Conservation (phyloP, 2,113 vertebrate genomes). For the Hippocampus comes region DNA sequence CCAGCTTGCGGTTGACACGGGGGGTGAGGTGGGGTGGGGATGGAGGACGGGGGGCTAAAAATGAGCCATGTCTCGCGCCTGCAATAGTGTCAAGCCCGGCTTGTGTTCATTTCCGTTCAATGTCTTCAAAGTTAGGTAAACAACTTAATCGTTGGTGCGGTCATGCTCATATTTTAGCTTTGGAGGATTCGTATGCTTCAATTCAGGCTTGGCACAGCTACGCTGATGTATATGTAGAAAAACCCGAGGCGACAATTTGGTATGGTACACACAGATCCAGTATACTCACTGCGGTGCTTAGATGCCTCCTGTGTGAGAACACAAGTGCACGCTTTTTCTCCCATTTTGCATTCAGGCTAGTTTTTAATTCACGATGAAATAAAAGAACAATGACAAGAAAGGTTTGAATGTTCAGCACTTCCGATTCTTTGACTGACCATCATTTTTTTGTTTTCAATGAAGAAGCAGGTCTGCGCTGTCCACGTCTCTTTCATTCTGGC, state of each 20-base stretch:
- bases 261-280: slow-evolving; percentile 6
- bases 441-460: no score
- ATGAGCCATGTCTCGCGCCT: background rate
- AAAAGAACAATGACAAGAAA: background rate
- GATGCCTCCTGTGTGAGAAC: background rate
- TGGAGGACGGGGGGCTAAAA: background rate
- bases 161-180: slow-evolving; percentile 31
- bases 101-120: slow-evolving; percentile 32
- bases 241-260: slow-evolving; percentile 27
- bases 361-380: background rate
- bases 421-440: no score
- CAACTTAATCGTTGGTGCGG: slow-evolving; percentile 22
- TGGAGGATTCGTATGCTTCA: slow-evolving; percentile 15
- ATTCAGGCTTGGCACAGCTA: slow-evolving; percentile 18
- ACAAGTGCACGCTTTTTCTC: background rate
- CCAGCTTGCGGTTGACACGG: slow-evolving; percentile 5
- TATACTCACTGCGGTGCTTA: background rate
- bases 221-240: slow-evolving; percentile 11
- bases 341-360: background rate
- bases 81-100: slow-evolving; percentile 12
- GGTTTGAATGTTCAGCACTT: no score
- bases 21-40: background rate
- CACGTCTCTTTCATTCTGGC: background rate
- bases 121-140: slow-evolving; percentile 40
- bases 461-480: background rate